Evolutionary conservation across 1,140 invertebrate species (phyloP), one percentile per base, ranked within the genome.

Genomic region (Hypsibius dujardini): DNA sequence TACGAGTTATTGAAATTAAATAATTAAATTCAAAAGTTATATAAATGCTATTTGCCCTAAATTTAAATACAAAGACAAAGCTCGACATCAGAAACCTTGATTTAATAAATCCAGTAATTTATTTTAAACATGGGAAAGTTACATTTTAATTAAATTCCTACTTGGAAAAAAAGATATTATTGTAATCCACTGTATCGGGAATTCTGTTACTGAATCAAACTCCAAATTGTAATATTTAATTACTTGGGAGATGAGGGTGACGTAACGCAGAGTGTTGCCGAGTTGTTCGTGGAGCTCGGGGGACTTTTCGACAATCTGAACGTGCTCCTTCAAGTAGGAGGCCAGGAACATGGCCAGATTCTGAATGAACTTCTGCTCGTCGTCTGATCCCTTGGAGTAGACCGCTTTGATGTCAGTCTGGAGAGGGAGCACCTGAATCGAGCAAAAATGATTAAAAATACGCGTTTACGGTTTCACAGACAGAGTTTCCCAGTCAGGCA

Each of bases 311-410:
- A 95, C 87, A 47, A 95, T 82, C 72, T 84, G 83, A 42, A 89
- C 90, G 82, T 97, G 94, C 75, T 97, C 93, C 82, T 97, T 97
- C 1, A 99, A 82, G 78, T 90, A 98, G 73, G 93, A 95, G 79
- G 92, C 95, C 45, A 98, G 82, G 79, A 99, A 98, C 80, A 98
- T 86, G 71, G 94, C 92, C 72, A 99, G 82, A 80, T 98, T 98
- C 77, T 98, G 94, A 71, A 99, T 96, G 77, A 99, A 98, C 77
- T 95, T 95, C 81, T 99, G 96, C 78, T 99, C 95, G 77, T 93
- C 89, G 81, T 98, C 94, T 77, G 86, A 84, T 46, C 95, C 95
- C 74, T 85, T 84, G 62, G 90, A 87, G 80, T 98, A 99, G 0
- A 93, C 92, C 73, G 90, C 88, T 76, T 88, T 87, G 76, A 98